Base-by-base conservation (phyloP, 2,888 invertebrate genomes). In the Campoplex nolae region DNA sequence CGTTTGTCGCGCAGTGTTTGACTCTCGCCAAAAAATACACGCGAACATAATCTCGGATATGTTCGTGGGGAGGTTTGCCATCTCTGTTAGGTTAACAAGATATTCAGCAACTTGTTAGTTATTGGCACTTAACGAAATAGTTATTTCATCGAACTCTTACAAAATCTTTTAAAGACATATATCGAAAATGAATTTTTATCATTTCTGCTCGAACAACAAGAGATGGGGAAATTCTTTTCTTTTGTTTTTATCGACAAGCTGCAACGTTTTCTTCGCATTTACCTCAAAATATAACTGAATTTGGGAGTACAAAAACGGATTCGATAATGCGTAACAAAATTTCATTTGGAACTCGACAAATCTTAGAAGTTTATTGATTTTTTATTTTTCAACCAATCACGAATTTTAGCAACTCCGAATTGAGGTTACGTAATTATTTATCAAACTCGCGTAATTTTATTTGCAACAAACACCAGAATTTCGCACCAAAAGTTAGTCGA, bases 1-100 rank as follows among this genome's bases (percentile, higher is more conserved):
- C 56, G 73, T 67, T 84, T 85, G 73, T 77, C 77, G 67, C 56
- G 16, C 51, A 80, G 51, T 73, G 2, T 68, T 82, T 68, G 18
- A 56, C 62, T 71, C 76, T 83, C 70, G 83, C 76, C 70, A 76
- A 83, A 62, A 62, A 71, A 83, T 83, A 77, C 76, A 62, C 71
- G 54, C 76, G 48, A 45, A 23, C 56, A 18, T 68, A 85, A 80
- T 71, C 67, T 38, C 35, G 51, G 68, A 73, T 62, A 38, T 45
- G 65, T 84, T 78, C 35, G 67, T 73, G 54, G 32, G 75, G n/a
- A 32, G 48, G 71, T 71, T 76, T 79, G 51, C 67, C 67, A 35
- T 75, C 68, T 73, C 79, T 77, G 67, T 51, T 45, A 35, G 45
- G 45, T 32, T 67, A 62, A 54, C 67, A 28, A 68, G 38, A 28